Percentiles rank a stretch among this genome's conserved stretches.
phyloP scores from a whole-genome alignment of 2,888 invertebrate species.

The Tetragonisca angustula region DNA sequence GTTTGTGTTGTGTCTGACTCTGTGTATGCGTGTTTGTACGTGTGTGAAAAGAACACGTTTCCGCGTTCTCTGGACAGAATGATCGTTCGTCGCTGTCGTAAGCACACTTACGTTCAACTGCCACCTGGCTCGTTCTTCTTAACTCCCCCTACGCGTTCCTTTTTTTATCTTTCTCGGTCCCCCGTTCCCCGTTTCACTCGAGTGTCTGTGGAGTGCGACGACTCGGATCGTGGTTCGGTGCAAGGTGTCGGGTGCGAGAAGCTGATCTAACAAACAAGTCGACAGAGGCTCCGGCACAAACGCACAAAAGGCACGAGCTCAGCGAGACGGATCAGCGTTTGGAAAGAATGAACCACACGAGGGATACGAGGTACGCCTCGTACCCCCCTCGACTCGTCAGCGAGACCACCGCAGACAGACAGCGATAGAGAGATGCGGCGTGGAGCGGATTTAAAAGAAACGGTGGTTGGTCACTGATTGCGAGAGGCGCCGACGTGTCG shows the following conservation, averaged over 20 bases:
- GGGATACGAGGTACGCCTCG: conserved; percentile 3
- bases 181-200: not conserved
- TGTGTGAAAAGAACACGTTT: not conserved
- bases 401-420: not conserved
- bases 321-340: not conserved
- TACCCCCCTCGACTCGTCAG: not conserved
- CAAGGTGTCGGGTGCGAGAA: not conserved
- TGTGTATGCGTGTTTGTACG: not conserved
- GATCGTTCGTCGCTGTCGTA: not conserved
- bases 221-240: not conserved
- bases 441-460: not conserved
- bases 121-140: not conserved
- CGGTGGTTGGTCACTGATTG: not conserved
- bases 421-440: not conserved
- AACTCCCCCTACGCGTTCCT: not conserved
- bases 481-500: not conserved
- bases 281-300: not conserved
- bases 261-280: conserved; percentile 16
- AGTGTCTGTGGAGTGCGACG: not conserved
- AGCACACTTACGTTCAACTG: conserved; percentile 24
- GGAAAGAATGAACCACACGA: not conserved
- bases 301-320: not conserved
- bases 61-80: not conserved
- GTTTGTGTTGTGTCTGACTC: not conserved
- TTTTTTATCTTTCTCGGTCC: not conserved